Base-by-base conservation (phyloP, 2,113 vertebrate genomes). In the Pelvicachromis taeniatus region DNA sequence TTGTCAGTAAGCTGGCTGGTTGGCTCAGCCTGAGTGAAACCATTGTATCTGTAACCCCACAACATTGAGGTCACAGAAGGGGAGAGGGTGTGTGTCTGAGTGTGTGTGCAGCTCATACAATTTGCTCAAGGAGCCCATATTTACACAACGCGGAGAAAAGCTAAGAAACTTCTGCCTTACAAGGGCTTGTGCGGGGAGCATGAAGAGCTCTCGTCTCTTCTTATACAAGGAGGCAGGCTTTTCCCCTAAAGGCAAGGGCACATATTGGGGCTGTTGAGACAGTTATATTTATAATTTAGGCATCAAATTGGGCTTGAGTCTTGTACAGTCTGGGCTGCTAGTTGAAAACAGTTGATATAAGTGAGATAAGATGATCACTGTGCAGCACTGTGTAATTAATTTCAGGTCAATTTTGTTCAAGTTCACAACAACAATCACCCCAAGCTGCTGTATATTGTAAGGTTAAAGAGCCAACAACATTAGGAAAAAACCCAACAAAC, bases 1-100 rank as follows among this genome's bases (percentile, higher is more conserved):
- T 73, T 68, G 68, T 85, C 54, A 58, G 77, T 90, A 83, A 91
- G 82, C 82, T 63, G 56, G 70, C 68, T 81, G 78, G 31, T 86
- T 92, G 92, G 90, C 84, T 86, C 42, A 9, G 21, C 56, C 78
- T 89, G 86, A 91, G 70, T 90, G 86, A 91, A 86, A 80, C 88
- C 87, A 89, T 87, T 92, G 90, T 90, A 77, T 88, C 78, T 84
- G 77, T 83, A 83, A 80, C 89, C 90, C 80, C 88, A 81, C 48
- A 89, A 92, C 88, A 87, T 68, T 70, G 68, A 55, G 91, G 90
- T 90, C 86, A 88, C 68, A 53, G 73, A 81, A 55, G 59, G 70
- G 78, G 77, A 35, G 87, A 3, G 52, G 12, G 45, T 38, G 63
- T 68, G 82, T 54, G 33, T 45, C 5, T 65, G 59, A 48, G 55